Evolutionary conservation across 2,113 vertebrate species (phyloP).

Genomic region (Sylvietta virens): DNA sequence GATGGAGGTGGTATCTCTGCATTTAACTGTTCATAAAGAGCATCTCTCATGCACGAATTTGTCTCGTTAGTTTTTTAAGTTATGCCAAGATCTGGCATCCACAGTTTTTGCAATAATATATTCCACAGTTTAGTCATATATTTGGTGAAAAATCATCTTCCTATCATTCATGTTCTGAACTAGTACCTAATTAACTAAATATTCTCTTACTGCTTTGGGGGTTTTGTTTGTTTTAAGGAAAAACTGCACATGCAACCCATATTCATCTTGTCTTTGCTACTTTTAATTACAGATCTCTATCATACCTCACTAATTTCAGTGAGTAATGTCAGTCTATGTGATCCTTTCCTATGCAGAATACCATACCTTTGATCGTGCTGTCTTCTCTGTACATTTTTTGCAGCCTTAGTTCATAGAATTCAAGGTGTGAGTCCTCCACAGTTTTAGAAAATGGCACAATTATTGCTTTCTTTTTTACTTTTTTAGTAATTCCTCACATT

Average conservation of each 20-base stretch:
- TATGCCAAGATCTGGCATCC: background rate
- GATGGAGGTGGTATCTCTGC: background rate
- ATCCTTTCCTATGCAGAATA: background rate
- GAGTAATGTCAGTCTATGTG: background rate
- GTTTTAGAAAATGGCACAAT: background rate
- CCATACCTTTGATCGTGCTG: background rate
- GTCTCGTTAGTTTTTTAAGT: background rate
- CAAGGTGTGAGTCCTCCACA: background rate
- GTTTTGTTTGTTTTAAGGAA: background rate
- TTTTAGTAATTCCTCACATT: background rate
- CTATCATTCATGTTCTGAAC: background rate
- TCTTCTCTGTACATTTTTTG: background rate
- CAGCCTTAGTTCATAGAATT: background rate
- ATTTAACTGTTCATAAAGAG: background rate
- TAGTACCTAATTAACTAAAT: background rate
- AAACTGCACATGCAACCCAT: background rate
- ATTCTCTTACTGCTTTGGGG: background rate
- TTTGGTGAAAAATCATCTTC: background rate
- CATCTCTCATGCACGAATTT: background rate
- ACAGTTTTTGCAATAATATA: background rate
- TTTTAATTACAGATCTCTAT: background rate
- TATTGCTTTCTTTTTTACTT: background rate
- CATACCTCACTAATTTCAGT: background rate
- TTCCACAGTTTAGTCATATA: background rate
- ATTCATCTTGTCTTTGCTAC: background rate